These are phyloP conservation scores for Deroptyus accipitrinus DNA, from an alignment of 2,113 vertebrate genomes.

Conservation along the genomic window DNA sequence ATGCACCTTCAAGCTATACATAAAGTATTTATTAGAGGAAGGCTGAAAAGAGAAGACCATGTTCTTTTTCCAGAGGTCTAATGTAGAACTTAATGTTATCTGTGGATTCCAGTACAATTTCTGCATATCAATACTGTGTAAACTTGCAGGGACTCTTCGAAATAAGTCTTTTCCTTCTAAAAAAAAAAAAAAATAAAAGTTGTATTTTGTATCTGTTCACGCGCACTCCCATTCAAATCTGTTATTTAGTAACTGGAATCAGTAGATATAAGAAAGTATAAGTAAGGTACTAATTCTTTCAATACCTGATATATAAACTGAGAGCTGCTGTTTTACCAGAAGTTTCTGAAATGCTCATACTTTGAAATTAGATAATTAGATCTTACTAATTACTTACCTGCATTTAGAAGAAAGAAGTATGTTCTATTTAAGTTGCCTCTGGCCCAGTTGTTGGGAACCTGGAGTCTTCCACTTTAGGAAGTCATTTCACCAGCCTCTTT, in stretches of 20 bases:
- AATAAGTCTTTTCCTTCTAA: not conserved
- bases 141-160: not conserved
- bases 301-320: not conserved
- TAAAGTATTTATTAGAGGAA: slow-evolving; percentile 53
- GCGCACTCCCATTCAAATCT: not conserved
- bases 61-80: slow-evolving; percentile 18
- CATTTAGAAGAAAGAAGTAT: not conserved
- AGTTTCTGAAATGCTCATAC: not conserved
- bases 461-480: not conserved
- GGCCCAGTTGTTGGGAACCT: not conserved
- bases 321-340: not conserved
- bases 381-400: not conserved
- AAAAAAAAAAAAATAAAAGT: not conserved
- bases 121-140: not conserved
- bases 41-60: slow-evolving; percentile 3
- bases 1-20: slow-evolving; percentile 19
- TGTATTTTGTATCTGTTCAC: not conserved
- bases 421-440: not conserved
- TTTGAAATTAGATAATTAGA: not conserved
- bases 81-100: not conserved
- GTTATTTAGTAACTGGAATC: not conserved
- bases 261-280: not conserved
- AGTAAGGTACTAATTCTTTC: not conserved
- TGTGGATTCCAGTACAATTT: not conserved
- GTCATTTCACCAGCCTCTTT: not conserved